Conservation (phyloP, 2,113 vertebrate genomes). For the Labeo rohita region DNA sequence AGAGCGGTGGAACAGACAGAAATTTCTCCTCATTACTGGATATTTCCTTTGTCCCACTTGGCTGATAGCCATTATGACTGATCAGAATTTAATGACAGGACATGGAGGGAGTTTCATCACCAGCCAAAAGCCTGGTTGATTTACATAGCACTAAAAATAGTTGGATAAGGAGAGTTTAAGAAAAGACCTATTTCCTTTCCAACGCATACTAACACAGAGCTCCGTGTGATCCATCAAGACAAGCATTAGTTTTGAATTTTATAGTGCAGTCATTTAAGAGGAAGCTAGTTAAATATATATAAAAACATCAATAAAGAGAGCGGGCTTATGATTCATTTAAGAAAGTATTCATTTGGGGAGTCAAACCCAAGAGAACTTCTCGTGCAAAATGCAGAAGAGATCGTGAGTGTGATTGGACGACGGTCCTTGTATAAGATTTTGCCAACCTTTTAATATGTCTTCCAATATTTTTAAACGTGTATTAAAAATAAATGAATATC, state of each 20-base stretch:
- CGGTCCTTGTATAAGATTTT: conserved; percentile 5
- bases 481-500: conserved; percentile 28
- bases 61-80: conserved; percentile 78
- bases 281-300: conserved; percentile 62
- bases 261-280: conserved; percentile 67
- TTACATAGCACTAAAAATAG: conserved; percentile 86
- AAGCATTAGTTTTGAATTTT: conserved; percentile 78
- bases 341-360: conserved; percentile 53
- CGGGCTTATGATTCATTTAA: conserved; percentile 60
- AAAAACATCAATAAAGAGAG: conserved; percentile 61
- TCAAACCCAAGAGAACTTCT: conserved; percentile 34
- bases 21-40: conserved; percentile 69
- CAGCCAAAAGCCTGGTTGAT: conserved; percentile 77
- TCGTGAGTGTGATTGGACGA: conserved; percentile 30
- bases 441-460: conserved; percentile 12
- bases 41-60: conserved; percentile 73
- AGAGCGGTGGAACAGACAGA: conserved; percentile 53
- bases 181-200: conserved; percentile 79
- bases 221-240: conserved; percentile 74
- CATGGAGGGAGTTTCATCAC: conserved; percentile 74
- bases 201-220: conserved; percentile 75
- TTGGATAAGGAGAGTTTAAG: conserved; percentile 82
- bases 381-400: conserved; percentile 34
- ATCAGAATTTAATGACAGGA: conserved; percentile 84
- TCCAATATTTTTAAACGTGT: conserved; percentile 15